Base-by-base conservation (phyloP, 2,797 vertebrate genomes). In the Limnodromus scolopaceus region DNA sequence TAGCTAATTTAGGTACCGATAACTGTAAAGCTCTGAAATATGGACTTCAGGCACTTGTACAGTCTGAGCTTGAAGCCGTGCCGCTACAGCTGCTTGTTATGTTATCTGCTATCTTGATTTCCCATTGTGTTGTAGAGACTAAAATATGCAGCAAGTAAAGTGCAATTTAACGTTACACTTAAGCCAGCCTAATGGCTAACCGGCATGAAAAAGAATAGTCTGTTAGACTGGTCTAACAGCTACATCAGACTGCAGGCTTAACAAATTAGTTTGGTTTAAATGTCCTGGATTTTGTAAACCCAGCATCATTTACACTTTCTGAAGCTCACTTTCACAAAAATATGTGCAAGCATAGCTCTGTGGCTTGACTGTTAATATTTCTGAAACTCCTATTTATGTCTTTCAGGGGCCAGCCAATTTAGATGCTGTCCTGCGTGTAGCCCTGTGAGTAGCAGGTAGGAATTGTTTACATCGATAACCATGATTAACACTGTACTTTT, bases 241-340 rank as follows among this genome's bases (percentile, higher is more conserved):
- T 27, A 15, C 58, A 28, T 10, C 80, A 41, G 32, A 0, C 71
- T 57, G 64, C 38, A 19, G 0, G 1, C 55, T 69, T 58, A 46
- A 49, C 20, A n/a, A n/a, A n/a, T n/a, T n/a, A 10, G 2, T 70
- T 53, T 60, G 36, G 9, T 23, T 64, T 49, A 27, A 49, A 53
- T 1, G 16, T 4, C 48, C 38, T 41, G 18, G 2, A 0, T 20
- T 64, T 11, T 27, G 68, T 65, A n/a, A 60, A 30, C 2, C 41
- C 65, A 24, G 38, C 46, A 5, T 7, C 7, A 22, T 16, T 66
- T 6, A 7, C 27, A 9, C 5, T 27, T 55, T 19, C 27, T 13
- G 51, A 41, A 19, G 20, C 19, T 48, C 41, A 8, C 49, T 57
- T 10, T 20, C 88, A 66, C 41, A 68, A 68, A 10, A 15, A 49